These are phyloP conservation scores for Eurypyga helias DNA, from an alignment of 2,113 vertebrate genomes.

Conservation along the genomic window DNA sequence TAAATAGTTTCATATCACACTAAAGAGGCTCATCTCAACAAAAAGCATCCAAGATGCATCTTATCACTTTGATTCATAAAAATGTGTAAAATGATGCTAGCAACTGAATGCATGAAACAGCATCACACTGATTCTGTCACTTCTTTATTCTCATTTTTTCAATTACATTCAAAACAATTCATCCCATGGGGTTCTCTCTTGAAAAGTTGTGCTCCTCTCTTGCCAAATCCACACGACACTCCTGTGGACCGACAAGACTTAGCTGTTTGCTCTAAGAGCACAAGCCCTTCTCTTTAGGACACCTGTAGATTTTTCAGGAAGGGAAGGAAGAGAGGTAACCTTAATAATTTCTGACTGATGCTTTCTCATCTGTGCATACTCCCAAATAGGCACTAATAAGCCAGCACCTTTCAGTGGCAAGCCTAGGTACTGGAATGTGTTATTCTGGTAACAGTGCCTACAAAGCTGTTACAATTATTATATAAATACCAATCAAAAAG, in stretches of 20 bases:
- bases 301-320: not conserved
- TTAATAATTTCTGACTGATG: not conserved
- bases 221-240: not conserved
- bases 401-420: not conserved
- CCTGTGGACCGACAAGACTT: not conserved
- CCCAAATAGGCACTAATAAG: not conserved
- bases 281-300: not conserved
- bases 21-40: not conserved
- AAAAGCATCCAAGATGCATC: not conserved
- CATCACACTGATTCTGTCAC: too few species aligned
- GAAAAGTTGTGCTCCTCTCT: not conserved
- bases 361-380: not conserved
- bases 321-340: not conserved
- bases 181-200: not conserved
- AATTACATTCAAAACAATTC: not conserved
- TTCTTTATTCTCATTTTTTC: not conserved
- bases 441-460: not conserved
- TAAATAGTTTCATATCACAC: not conserved
- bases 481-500: not conserved
- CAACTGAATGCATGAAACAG: too few species aligned
- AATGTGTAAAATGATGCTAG: not conserved
- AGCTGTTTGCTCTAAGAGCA: not conserved
- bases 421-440: not conserved
- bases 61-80: not conserved
- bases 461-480: not conserved